Conservation (phyloP, 2,113 vertebrate species). For the Syrrhaptes paradoxus region DNA sequence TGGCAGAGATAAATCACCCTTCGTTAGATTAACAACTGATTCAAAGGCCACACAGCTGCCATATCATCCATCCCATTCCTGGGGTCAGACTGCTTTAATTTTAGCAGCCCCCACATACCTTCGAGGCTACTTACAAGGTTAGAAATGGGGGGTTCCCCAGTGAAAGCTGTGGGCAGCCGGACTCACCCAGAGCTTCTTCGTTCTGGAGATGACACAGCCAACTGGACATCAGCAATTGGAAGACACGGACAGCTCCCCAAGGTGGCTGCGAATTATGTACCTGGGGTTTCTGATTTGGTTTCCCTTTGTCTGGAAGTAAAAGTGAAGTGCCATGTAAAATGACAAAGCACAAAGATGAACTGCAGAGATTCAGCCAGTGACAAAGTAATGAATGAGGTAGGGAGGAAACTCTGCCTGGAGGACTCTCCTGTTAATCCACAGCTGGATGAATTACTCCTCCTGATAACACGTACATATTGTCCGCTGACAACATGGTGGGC, state of each 20-base stretch:
- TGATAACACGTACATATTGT: neutral
- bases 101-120: conserved; percentile 42
- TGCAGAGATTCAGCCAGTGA: neutral
- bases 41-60: conserved; percentile 53
- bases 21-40: neutral
- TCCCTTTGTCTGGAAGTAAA: neutral
- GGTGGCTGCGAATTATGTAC: neutral
- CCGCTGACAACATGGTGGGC: neutral
- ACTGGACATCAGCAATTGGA: neutral
- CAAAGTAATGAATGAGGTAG: neutral
- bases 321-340: neutral
- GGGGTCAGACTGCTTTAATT: conserved; percentile 40
- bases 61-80: neutral
- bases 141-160: conserved; percentile 35
- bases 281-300: neutral
- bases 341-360: neutral
- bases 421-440: neutral
- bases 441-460: neutral
- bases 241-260: neutral
- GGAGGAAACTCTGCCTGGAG: neutral
- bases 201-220: neutral
- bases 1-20: neutral
- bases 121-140: neutral
- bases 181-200: neutral
- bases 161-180: neutral